Percentiles rank a stretch among this genome's conserved stretches.
Evolutionary conservation across 2,888 invertebrate genomes (phyloP).

Genomic region (Rotaria macrura): DNA sequence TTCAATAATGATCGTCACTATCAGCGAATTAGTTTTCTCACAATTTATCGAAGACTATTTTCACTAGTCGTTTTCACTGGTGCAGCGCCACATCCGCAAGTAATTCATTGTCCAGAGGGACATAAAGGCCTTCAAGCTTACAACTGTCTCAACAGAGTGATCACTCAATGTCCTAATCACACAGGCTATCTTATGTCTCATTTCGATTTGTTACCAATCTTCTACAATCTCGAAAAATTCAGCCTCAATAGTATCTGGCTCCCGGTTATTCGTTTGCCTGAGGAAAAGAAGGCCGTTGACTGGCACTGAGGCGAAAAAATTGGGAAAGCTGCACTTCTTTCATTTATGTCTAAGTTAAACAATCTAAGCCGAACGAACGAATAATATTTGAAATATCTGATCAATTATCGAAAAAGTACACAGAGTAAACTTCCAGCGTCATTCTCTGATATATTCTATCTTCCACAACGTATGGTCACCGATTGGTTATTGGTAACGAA

Average conservation of each 20-base stretch:
- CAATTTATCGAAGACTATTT: background rate
- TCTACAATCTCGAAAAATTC: background rate
- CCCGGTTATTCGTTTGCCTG: background rate
- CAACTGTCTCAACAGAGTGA: background rate
- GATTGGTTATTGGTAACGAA: background rate
- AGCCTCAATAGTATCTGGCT: background rate
- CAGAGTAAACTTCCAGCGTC: background rate
- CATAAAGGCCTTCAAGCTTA: background rate
- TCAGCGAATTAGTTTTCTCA: background rate
- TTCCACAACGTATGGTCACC: background rate
- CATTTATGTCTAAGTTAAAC: background rate
- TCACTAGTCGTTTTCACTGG: background rate
- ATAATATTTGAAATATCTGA: background rate
- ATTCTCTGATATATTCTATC: background rate
- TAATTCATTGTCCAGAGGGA: background rate
- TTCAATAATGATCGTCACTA: background rate
- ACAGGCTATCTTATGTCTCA: background rate
- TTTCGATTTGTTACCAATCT: background rate
- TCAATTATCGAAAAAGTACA: background rate
- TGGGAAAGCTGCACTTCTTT: background rate
- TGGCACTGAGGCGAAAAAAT: background rate
- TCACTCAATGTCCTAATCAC: background rate
- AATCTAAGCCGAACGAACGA: background rate
- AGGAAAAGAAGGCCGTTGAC: background rate
- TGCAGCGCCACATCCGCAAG: background rate